Conservation (phyloP, 2,888 invertebrate genomes). For the Drosophila diplacantha region DNA sequence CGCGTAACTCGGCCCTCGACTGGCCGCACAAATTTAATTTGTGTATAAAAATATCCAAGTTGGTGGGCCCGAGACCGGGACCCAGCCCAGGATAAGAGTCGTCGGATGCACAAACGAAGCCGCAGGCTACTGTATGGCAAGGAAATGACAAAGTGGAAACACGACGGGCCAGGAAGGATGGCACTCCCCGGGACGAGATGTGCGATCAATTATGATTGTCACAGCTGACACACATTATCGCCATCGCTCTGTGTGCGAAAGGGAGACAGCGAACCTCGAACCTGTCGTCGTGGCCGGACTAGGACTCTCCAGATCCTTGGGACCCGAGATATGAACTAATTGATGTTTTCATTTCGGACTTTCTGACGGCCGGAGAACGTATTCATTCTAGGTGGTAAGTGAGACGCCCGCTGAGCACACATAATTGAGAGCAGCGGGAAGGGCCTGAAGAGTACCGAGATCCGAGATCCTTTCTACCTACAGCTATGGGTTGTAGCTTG, state of each 20-base stretch:
- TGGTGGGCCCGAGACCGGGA: constrained; percentile 60
- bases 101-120: constrained; percentile 48
- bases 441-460: constrained; percentile 28
- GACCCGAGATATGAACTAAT: constrained; percentile 60
- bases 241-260: constrained; percentile 45
- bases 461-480: constrained; percentile 22
- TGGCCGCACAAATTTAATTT: constrained; percentile 69
- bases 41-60: constrained; percentile 72
- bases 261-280: constrained; percentile 35
- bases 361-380: constrained; percentile 44
- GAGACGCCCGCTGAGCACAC: constrained; percentile 75
- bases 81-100: constrained; percentile 19
- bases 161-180: constrained; percentile 25
- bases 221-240: constrained; percentile 72
- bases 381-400: constrained; percentile 75
- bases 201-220: constrained; percentile 72
- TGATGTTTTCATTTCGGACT: constrained; percentile 70
- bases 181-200: constrained; percentile 31
- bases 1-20: constrained; percentile 33
- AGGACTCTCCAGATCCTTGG: constrained; percentile 7
- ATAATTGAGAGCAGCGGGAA: constrained; percentile 66
- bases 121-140: constrained; percentile 65
- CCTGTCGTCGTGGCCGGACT: constrained; percentile 53
- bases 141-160: constrained; percentile 48
- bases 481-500: constrained; percentile 4